A percentile compares a stretch with the other conserved stretches of the same genome.
Conservation (phyloP, 2,888 invertebrate genomes). For the Bombylius major region DNA sequence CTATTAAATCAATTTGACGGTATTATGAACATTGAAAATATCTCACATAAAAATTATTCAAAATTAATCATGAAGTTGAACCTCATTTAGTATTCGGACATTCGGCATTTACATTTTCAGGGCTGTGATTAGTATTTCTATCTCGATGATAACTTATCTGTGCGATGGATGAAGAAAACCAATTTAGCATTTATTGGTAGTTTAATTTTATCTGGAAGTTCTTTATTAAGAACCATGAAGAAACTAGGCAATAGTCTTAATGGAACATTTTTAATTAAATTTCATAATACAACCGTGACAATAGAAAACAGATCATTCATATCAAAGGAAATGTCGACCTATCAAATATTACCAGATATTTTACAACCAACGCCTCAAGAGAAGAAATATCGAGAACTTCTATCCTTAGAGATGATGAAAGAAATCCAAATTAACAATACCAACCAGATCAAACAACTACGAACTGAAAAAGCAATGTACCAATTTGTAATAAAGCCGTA, state of each 20-base stretch:
- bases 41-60: slow-evolving; percentile 2
- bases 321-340: slow-evolving; percentile 5
- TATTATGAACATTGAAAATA: slow-evolving; percentile 1
- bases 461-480: slow-evolving; percentile 2
- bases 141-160: too few relatives aligned
- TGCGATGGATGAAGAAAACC: too few relatives aligned
- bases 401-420: slow-evolving; percentile 8
- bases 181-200: too few relatives aligned
- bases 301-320: slow-evolving; percentile 6
- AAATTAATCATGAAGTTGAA: too few relatives aligned
- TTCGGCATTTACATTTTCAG: too few relatives aligned
- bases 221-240: too few relatives aligned
- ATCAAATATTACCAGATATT: slow-evolving; percentile 5
- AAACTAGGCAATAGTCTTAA: too few relatives aligned
- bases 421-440: slow-evolving; percentile 8
- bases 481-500: too few relatives aligned
- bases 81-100: too few relatives aligned
- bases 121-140: too few relatives aligned
- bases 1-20: slow-evolving; percentile 7
- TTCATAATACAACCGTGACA: slow-evolving; percentile 9
- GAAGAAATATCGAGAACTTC: slow-evolving; percentile 5
- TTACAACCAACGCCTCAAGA: slow-evolving; percentile 6
- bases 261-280: too few relatives aligned
- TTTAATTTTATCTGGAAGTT: too few relatives aligned
- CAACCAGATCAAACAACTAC: slow-evolving; percentile 1